Percentiles rank a stretch among this genome's conserved stretches.
phyloP scores from a whole-genome alignment of 1,140 invertebrate species.

The Neuroterus valhalla region DNA sequence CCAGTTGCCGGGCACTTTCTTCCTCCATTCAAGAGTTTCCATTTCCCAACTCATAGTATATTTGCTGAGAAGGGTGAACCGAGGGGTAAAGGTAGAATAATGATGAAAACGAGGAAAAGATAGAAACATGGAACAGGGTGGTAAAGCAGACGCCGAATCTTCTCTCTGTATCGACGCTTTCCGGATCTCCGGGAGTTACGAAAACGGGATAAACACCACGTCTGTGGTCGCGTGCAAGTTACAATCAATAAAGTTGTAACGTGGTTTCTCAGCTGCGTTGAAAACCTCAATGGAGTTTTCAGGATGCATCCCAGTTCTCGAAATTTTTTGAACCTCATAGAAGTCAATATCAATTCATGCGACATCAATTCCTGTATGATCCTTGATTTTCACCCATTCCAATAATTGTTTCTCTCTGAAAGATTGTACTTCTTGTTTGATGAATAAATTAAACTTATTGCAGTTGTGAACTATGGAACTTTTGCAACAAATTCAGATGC shows the following conservation, averaged over 20 bases:
- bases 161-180: background rate
- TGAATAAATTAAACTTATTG: too few relatives aligned
- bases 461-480: too few relatives aligned
- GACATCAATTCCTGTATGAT: too few relatives aligned
- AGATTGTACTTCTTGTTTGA: too few relatives aligned
- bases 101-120: background rate
- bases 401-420: too few relatives aligned
- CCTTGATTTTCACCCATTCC: too few relatives aligned
- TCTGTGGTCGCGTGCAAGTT: background rate
- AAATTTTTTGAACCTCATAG: background rate
- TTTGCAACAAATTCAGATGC: too few relatives aligned
- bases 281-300: background rate
- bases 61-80: background rate
- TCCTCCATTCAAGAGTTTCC: background rate
- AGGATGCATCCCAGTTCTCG: background rate
- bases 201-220: conserved; percentile 7
- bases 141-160: background rate
- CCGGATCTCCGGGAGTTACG: background rate
- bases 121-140: background rate
- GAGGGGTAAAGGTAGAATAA: background rate
- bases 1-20: too few relatives aligned
- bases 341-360: too few relatives aligned
- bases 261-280: background rate
- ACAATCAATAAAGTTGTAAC: background rate
- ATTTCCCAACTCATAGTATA: too few relatives aligned